phyloP scores from a whole-genome alignment of 2,113 vertebrate genomes.

The Terrapene triunguis region DNA sequence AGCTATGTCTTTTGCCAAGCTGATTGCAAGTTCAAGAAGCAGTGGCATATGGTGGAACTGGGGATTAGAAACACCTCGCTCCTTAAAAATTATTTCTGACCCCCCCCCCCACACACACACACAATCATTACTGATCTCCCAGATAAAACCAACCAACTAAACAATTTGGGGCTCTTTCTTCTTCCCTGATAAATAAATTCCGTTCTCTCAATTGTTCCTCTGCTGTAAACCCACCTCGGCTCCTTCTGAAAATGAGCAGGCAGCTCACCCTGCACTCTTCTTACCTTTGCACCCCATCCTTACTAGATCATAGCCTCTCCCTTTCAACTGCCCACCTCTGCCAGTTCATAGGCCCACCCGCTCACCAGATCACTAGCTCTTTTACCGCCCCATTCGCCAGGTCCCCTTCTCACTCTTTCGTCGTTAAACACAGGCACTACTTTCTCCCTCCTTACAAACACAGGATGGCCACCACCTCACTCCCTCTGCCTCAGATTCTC shows the following conservation, averaged over 20 bases:
- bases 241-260: too few relatives aligned
- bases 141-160: neutral
- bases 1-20: slow-evolving; percentile 13
- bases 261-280: neutral
- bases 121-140: neutral
- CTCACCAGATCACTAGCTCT: neutral
- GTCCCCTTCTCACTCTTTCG: neutral
- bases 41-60: slow-evolving; percentile 27
- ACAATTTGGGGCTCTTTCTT: neutral
- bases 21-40: slow-evolving; percentile 32
- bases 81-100: neutral
- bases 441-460: neutral
- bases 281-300: neutral
- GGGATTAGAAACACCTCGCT: slow-evolving; percentile 4
- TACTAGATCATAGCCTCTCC: too few relatives aligned
- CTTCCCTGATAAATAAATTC: neutral
- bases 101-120: slow-evolving; percentile 8
- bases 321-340: too few relatives aligned
- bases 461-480: neutral
- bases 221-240: too few relatives aligned
- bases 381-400: neutral
- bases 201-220: neutral
- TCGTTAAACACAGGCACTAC: neutral
- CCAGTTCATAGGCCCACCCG: neutral
- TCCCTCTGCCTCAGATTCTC: neutral